Percentiles rank a stretch among this genome's conserved stretches.
These are phyloP conservation scores for Tenodera sinensis DNA, from an alignment of 2,888 invertebrate genomes.

Conservation along the genomic window DNA sequence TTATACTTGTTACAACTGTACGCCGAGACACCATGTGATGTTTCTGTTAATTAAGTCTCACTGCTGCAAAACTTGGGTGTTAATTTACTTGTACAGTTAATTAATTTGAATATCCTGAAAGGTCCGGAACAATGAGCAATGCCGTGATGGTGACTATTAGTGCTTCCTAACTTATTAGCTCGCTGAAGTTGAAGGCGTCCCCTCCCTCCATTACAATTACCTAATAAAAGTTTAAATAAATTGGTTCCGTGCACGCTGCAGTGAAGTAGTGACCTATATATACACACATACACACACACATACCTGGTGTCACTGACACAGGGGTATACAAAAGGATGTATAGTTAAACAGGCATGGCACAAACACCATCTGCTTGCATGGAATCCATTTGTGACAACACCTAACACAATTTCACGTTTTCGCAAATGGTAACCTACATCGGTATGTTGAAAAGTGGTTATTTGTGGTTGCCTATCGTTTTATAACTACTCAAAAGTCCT, in stretches of 20 bases:
- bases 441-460: too few species aligned
- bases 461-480: too few species aligned
- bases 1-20: not conserved
- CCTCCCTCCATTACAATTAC: not conserved
- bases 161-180: not conserved
- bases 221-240: conserved; percentile 20
- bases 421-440: too few species aligned
- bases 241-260: conserved; percentile 12
- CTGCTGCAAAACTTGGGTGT: not conserved
- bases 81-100: not conserved
- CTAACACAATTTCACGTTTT: too few species aligned
- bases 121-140: not conserved
- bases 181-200: not conserved
- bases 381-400: too few species aligned
- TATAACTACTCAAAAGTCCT: too few species aligned
- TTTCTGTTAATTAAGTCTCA: not conserved
- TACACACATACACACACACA: not conserved
- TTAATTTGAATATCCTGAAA: not conserved
- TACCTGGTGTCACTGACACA: not conserved
- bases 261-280: not conserved
- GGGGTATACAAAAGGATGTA: not conserved
- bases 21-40: not conserved
- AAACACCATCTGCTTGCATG: too few species aligned
- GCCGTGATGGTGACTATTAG: not conserved
- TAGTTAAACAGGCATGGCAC: too few species aligned